These are phyloP conservation scores for Zonitis immaculata DNA, from an alignment of 2,888 invertebrate genomes.

Conservation along the genomic window DNA sequence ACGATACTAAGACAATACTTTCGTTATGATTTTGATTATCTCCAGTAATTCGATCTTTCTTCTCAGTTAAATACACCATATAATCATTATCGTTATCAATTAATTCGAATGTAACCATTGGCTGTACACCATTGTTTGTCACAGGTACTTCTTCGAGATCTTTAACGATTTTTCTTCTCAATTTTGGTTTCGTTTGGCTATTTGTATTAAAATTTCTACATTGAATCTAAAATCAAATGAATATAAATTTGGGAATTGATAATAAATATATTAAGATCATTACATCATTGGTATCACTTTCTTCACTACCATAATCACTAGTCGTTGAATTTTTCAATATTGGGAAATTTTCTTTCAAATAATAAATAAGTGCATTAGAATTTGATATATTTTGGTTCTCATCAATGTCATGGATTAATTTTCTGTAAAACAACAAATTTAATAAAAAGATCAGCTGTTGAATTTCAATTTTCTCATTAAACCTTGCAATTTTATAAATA, in stretches of 20 bases:
- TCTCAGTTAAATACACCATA: not conserved
- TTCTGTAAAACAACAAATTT: no score
- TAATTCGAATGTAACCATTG: not conserved
- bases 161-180: no score
- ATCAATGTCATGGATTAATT: constrained; percentile 4
- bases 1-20: not conserved
- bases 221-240: not conserved
- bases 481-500: constrained; percentile 10
- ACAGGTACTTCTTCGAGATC: not conserved
- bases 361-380: not conserved
- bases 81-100: not conserved
- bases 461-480: no score
- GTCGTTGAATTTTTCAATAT: constrained; percentile 5
- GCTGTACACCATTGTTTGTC: not conserved
- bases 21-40: no score
- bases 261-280: no score
- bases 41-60: no score
- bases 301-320: constrained; percentile 16
- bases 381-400: not conserved
- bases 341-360: not conserved
- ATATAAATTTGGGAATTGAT: no score
- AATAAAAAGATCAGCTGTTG: no score
- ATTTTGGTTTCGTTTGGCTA: no score
- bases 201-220: not conserved
- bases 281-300: constrained; percentile 11